A percentile compares a stretch with the other conserved stretches of the same genome.
phyloP scores from a whole-genome alignment of 2,797 vertebrate species.

The Spatula versicolor region DNA sequence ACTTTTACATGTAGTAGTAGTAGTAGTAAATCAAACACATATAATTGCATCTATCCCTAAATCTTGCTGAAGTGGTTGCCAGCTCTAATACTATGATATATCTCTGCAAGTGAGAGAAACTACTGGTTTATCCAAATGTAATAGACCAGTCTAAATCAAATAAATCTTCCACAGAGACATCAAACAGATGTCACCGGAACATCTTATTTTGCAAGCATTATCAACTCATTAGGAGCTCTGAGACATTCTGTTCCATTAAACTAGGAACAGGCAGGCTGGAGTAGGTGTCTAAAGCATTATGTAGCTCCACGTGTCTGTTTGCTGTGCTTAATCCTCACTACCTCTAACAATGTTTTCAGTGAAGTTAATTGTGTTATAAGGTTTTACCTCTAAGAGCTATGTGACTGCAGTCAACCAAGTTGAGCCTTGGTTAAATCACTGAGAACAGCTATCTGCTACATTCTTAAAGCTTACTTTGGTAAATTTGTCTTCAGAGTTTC shows the following conservation, averaged over 20 bases:
- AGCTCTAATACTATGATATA: not conserved
- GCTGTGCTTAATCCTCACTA: constrained; percentile 15
- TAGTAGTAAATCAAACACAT: not conserved
- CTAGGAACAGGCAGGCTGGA: not conserved
- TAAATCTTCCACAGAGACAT: constrained; percentile 14
- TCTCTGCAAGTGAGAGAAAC: not conserved
- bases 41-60: not conserved
- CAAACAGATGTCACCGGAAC: constrained; percentile 24
- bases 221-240: constrained; percentile 45
- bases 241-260: constrained; percentile 55
- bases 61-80: not conserved
- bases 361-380: constrained; percentile 40
- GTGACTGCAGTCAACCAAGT: not conserved
- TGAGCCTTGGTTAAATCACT: not conserved
- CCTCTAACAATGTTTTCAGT: constrained; percentile 19
- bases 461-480: not conserved
- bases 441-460: not conserved
- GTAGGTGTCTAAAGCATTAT: constrained; percentile 44
- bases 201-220: not conserved
- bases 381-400: constrained; percentile 14
- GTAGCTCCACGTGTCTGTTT: constrained; percentile 13
- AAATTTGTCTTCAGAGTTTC: not conserved
- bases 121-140: not conserved
- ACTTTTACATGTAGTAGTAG: not conserved
- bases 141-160: not conserved